These are phyloP conservation scores for Heptranchias perlo DNA, from an alignment of 2,113 vertebrate species.

Conservation along the genomic window DNA sequence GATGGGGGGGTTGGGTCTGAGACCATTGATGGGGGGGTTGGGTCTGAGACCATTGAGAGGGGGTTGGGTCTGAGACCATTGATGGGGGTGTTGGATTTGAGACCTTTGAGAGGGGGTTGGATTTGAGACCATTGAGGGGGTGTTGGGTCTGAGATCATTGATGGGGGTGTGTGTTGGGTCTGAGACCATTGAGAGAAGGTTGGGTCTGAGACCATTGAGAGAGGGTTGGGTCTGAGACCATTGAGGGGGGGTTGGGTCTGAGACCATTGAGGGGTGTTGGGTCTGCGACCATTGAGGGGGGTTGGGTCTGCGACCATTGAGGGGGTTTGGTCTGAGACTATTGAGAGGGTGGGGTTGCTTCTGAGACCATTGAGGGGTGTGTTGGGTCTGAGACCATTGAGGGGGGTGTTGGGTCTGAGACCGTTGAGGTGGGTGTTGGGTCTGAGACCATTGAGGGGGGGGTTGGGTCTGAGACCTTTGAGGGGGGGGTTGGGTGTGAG, in stretches of 20 bases:
- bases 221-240: background rate
- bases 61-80: background rate
- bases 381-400: background rate
- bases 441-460: background rate
- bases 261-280: too few species aligned
- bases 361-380: too few species aligned
- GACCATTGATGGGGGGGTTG: background rate
- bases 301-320: too few species aligned
- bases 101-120: too few species aligned
- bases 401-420: too few species aligned
- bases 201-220: too few species aligned
- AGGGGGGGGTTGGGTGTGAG: background rate
- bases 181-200: background rate
- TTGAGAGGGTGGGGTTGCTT: background rate
- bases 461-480: too few species aligned
- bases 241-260: background rate
- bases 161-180: too few species aligned
- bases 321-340: background rate
- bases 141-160: too few species aligned
- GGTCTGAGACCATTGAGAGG: too few species aligned
- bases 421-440: background rate
- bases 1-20: background rate
- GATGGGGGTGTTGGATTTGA: too few species aligned
- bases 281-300: background rate
- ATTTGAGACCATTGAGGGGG: background rate